A percentile compares a stretch with the other conserved stretches of the same genome.
Conservation (phyloP, 2,888 invertebrate genomes). For the Metallyticus violacea region DNA sequence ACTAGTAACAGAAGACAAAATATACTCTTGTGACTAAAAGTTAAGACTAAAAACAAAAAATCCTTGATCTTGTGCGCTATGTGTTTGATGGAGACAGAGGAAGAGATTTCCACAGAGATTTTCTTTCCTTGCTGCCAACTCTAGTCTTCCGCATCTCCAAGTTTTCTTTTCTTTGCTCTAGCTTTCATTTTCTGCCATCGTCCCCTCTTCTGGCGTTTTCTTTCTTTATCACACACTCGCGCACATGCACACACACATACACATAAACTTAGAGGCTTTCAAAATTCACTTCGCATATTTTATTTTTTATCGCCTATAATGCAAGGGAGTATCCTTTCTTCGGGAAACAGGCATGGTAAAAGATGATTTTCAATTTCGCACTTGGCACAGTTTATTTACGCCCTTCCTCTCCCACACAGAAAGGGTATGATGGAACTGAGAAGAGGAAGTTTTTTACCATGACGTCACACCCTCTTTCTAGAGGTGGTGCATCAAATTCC, state of each 20-base stretch:
- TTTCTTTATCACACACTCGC: background rate
- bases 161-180: background rate
- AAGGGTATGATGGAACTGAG: background rate
- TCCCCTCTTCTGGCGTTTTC: background rate
- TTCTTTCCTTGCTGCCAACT: background rate
- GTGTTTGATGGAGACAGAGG: background rate
- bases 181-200: background rate
- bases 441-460: background rate
- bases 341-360: slow-evolving; percentile 17
- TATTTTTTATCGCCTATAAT: slow-evolving; percentile 24
- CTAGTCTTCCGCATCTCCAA: background rate
- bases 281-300: slow-evolving; percentile 27
- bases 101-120: background rate
- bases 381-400: slow-evolving; percentile 29
- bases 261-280: slow-evolving; percentile 6
- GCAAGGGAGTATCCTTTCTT: slow-evolving; percentile 7
- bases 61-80: too few species aligned
- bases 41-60: too few species aligned
- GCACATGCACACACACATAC: background rate
- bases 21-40: background rate
- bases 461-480: background rate
- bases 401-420: background rate
- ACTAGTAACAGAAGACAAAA: background rate
- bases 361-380: slow-evolving; percentile 33
- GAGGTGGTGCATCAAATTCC: background rate